Base-by-base conservation (phyloP, 2,113 vertebrate genomes). In the Lophotis ruficrista region DNA sequence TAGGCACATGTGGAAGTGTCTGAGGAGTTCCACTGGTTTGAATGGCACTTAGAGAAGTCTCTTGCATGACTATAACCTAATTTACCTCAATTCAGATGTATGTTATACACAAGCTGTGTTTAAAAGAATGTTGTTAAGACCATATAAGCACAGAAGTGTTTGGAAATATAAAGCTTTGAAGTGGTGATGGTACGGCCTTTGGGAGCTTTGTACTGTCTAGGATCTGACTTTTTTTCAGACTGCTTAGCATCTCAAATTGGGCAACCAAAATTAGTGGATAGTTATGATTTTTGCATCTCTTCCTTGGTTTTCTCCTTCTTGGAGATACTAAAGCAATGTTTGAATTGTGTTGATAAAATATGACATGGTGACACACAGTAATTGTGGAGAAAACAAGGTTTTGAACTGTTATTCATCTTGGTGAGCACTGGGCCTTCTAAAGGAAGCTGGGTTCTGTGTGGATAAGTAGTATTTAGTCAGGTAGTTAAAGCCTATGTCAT, bases 161-260 rank as follows among this genome's bases (percentile, higher is more conserved):
- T 87, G 53, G 77, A 93, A 96, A 93, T 93, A 54, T 90, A 96
- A 92, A 89, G 80, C 91, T 96, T 73, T 87, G 77, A 92, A 78
- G 57, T 53, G 72, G 38, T 56, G 83, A 23, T 81, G 48, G 84
- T 92, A 20, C 3, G 1, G 83, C 83, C 33, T 69, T 54, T 60
- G 94, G 65, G 93, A 94, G 31, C 33, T 89, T 94, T 82, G 4
- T 60, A 6, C 11, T 64, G 3, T 91, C 35, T 78, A 78, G 77
- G 68, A 72, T 89, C 33, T 2, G 7, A 0, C n/a, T 22, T 50
- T 77, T 87, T 83, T 90, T 73, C 53, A 45, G 24, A 82, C n/a
- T 1, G 1, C 48, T 91, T 94, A 58, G 23, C 16, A 25, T 91
- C 53, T 94, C 3, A 9, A 60, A 28, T 51, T 64, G 57, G 43